Percentiles rank a stretch among this genome's conserved stretches.
Evolutionary conservation across 2,113 vertebrate species (phyloP).

Genomic region (Cricetomys ansorgei): DNA sequence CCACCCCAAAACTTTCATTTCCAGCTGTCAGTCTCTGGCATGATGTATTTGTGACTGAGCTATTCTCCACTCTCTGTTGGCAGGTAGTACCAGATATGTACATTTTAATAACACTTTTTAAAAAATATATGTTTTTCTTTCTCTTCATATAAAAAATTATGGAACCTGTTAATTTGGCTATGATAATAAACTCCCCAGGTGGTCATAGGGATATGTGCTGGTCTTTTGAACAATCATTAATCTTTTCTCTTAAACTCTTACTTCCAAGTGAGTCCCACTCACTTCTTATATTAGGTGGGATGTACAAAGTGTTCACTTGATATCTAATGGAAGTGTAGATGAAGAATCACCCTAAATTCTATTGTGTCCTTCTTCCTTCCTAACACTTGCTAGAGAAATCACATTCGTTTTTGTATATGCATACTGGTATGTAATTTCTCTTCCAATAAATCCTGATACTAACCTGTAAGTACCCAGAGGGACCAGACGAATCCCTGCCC

Average conservation of each 20-base stretch:
- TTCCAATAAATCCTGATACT: background rate
- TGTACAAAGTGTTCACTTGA: background rate
- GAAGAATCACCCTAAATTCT: background rate
- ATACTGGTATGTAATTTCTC: background rate
- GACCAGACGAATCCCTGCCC: background rate
- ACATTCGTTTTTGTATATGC: background rate
- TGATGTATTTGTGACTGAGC: background rate
- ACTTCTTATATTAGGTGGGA: background rate
- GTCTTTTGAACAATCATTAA: background rate
- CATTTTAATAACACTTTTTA: conserved; percentile 5
- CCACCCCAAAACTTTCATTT: background rate
- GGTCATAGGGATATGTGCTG: background rate
- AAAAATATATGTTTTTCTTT: background rate
- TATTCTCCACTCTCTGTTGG: background rate
- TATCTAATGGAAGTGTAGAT: background rate
- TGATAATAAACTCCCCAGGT: background rate
- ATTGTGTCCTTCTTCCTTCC: conserved; percentile 16
- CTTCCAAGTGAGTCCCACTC: background rate
- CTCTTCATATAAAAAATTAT: conserved; percentile 12
- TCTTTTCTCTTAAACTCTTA: background rate
- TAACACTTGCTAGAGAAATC: background rate
- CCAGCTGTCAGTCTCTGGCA: background rate
- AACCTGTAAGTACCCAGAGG: background rate
- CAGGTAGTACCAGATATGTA: background rate
- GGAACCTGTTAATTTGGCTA: background rate